Conservation (phyloP, 2,888 invertebrate genomes). For the Melieria omissa region DNA sequence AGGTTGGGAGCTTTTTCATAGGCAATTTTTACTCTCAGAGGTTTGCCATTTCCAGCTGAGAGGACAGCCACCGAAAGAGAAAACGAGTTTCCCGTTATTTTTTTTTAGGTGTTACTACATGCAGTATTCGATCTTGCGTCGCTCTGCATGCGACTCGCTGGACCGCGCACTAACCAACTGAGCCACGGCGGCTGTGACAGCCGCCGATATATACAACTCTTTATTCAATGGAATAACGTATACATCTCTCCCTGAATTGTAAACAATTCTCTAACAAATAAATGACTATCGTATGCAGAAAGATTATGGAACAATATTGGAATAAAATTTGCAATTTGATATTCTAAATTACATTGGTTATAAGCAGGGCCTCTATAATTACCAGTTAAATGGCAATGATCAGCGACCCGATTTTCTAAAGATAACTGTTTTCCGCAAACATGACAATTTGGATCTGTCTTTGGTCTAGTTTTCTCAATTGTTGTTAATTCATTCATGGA, state of each 20-base stretch:
- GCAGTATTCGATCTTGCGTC: too few relatives aligned
- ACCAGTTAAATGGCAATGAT: constrained; percentile 33
- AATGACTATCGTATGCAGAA: constrained; percentile 26
- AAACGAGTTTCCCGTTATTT: too few relatives aligned
- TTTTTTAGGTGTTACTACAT: too few relatives aligned
- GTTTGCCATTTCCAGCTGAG: too few relatives aligned
- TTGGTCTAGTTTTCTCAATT: neutral
- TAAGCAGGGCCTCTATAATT: constrained; percentile 32
- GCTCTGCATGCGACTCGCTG: too few relatives aligned
- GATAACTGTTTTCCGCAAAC: neutral
- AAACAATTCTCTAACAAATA: constrained; percentile 31
- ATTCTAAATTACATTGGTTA: constrained; percentile 30
- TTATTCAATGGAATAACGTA: constrained; percentile 31
- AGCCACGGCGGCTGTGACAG: too few relatives aligned
- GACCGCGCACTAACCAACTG: too few relatives aligned
- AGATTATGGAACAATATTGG: constrained; percentile 28
- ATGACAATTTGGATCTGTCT: neutral
- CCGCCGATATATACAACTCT: constrained; percentile 26
- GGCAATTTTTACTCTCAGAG: too few relatives aligned
- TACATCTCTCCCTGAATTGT: constrained; percentile 25
- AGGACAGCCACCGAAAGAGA: too few relatives aligned
- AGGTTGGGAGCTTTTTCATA: too few relatives aligned
- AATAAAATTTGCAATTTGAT: constrained; percentile 24
- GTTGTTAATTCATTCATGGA: constrained; percentile 22
- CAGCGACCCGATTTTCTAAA: neutral